phyloP scores from a whole-genome alignment of 2,888 invertebrate genomes.

The Hydropsyche betteni region DNA sequence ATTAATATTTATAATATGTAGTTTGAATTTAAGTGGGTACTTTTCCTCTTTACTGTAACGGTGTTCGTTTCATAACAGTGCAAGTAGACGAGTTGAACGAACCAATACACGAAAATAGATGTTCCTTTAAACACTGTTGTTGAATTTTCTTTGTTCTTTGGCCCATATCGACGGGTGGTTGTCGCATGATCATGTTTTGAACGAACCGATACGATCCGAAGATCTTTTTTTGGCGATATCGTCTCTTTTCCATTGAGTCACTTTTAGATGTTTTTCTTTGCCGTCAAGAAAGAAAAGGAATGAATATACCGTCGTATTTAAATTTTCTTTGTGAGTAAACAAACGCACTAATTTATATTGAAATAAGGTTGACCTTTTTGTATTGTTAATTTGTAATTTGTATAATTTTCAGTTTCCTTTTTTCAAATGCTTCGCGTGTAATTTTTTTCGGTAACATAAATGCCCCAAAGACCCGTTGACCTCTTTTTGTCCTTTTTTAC shows the following conservation, averaged over 20 bases:
- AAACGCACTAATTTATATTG: neutral
- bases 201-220: too few species aligned
- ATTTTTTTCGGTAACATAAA: neutral
- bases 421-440: neutral
- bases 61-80: too few species aligned
- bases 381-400: neutral
- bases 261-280: too few species aligned
- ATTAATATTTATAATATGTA: too few species aligned
- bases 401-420: too few species aligned
- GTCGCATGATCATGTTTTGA: slow-evolving; percentile 6
- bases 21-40: too few species aligned
- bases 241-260: too few species aligned
- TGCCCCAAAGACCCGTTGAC: neutral
- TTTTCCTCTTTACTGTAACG: too few species aligned
- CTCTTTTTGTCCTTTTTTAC: neutral
- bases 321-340: neutral
- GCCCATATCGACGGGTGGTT: neutral
- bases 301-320: too few species aligned
- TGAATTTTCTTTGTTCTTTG: slow-evolving; percentile 11
- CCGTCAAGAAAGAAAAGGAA: too few species aligned
- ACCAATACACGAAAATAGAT: slow-evolving; percentile 25
- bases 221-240: too few species aligned
- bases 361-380: neutral
- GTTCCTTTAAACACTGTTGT: slow-evolving; percentile 25
- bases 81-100: slow-evolving; percentile 21